A percentile compares a stretch with the other conserved stretches of the same genome.
phyloP scores from a whole-genome alignment of 2,113 vertebrate genomes.

The Falcunculus frontatus region DNA sequence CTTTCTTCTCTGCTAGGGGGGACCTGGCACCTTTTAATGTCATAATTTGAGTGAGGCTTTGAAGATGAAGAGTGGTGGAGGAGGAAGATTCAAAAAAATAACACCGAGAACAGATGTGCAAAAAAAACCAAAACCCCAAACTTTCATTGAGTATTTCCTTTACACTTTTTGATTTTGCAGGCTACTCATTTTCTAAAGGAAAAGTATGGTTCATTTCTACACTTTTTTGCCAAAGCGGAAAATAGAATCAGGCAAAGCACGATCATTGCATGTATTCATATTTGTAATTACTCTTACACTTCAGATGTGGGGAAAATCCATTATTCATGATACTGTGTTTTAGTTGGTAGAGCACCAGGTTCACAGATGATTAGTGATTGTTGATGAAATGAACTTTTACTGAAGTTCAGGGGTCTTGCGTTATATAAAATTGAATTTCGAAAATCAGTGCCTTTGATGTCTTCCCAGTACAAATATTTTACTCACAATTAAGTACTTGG shows the following conservation, averaged over 20 bases:
- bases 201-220: not conserved
- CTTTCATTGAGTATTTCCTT: not conserved
- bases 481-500: constrained; percentile 39
- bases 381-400: constrained; percentile 65
- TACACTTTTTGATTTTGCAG: not conserved
- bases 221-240: constrained; percentile 9
- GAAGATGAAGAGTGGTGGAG: not conserved
- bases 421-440: constrained; percentile 62
- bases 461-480: constrained; percentile 65
- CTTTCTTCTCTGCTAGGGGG: not conserved
- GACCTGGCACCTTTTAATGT: not conserved
- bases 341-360: constrained; percentile 68
- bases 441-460: constrained; percentile 60
- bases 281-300: constrained; percentile 41
- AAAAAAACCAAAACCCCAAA: accelerated
- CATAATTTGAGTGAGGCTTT: not conserved
- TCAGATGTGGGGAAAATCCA: constrained; percentile 37
- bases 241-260: not conserved
- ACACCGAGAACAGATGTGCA: not conserved
- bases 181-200: not conserved
- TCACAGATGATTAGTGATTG: constrained; percentile 64
- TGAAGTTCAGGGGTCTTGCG: constrained; percentile 47
- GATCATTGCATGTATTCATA: not conserved
- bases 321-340: constrained; percentile 68
- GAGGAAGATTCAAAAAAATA: not conserved